Evolutionary conservation across 2,888 invertebrate species (phyloP).

Genomic region (Drosophila atripex): DNA sequence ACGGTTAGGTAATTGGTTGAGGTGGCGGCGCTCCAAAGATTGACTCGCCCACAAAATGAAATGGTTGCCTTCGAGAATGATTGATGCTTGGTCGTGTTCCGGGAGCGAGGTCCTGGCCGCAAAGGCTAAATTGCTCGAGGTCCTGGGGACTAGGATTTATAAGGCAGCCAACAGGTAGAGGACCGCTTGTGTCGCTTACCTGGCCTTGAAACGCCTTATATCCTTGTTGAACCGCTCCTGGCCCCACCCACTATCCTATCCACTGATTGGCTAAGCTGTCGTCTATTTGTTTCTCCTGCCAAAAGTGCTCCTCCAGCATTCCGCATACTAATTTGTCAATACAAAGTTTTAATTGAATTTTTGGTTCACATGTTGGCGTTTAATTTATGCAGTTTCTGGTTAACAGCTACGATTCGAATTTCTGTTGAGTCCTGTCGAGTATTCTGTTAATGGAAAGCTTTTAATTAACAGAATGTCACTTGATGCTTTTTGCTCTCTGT

Average conservation of each 20-base stretch:
- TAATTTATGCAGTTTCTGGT: constrained; percentile 34
- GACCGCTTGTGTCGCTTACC: constrained; percentile 5
- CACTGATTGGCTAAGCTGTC: constrained; percentile 25
- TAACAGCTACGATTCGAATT: constrained; percentile 33
- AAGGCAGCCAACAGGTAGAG: constrained; percentile 58
- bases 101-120: constrained; percentile 19
- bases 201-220: constrained; percentile 6
- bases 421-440: constrained; percentile 10
- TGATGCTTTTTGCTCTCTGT: constrained; percentile 51
- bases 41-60: constrained; percentile 70
- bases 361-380: constrained; percentile 26
- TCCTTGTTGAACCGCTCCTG: neutral
- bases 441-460: constrained; percentile 50
- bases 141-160: constrained; percentile 44
- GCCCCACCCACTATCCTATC: neutral
- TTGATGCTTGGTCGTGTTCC: constrained; percentile 30
- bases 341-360: constrained; percentile 50
- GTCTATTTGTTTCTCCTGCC: neutral
- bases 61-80: constrained; percentile 51
- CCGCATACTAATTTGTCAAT: constrained; percentile 46
- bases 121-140: constrained; percentile 67
- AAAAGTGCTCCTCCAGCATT: constrained; percentile 17
- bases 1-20: constrained; percentile 67
- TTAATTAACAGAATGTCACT: constrained; percentile 38
- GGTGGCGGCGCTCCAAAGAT: constrained; percentile 56